Evolutionary conservation across 2,888 invertebrate genomes (phyloP), one percentile per base, ranked within the genome.

Genomic region (Lathronympha strigana): DNA sequence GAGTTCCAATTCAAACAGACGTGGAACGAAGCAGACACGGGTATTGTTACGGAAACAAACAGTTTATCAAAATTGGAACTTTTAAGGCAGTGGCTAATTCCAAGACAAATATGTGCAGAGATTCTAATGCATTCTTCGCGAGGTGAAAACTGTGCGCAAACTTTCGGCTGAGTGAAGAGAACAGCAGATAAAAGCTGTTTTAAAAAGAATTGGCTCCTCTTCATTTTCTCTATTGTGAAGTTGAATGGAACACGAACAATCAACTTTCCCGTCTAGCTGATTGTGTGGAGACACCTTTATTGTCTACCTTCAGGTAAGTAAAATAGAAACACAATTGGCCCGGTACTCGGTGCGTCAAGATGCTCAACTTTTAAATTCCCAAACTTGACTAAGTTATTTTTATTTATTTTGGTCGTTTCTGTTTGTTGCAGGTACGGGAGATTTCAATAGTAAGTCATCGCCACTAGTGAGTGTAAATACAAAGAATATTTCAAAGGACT

Each of bases 151-250:
- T 85, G 81, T 86, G 87, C 82, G 84, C 83, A 87, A 89, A 88
- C 84, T 89, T 90, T 86, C 78, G 83, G 81, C 58, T 80, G 80
- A 81, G 81, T 80, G 82, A 83, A 85, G 84, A 83, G 86, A 87
- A 84, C 82, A 81, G 80, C 73, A 79, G 81, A 84, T 86, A 87
- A 90, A 88, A 85, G 84, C 84, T 82, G 80, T 77, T 80, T 78
- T 79, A 81, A 80, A 83, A 87, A 86, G 87, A 89, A 89, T 88
- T 89, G 89, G 87, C 86, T 84, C 76, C 82, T 88, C 84, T 85
- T 89, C 89, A 90, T 92, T 90, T 87, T 87, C 84, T 84, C 89
- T 81, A 90, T 91, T 91, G 90, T 92, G 83, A 85, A 87, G 84
- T 86, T 86, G 88, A 90, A 88, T 87, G 81, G 84, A 80, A 83